Evolutionary conservation across 2,797 vertebrate genomes (phyloP), one percentile per base, ranked within the genome.

Genomic region (Hippocampus kuda): DNA sequence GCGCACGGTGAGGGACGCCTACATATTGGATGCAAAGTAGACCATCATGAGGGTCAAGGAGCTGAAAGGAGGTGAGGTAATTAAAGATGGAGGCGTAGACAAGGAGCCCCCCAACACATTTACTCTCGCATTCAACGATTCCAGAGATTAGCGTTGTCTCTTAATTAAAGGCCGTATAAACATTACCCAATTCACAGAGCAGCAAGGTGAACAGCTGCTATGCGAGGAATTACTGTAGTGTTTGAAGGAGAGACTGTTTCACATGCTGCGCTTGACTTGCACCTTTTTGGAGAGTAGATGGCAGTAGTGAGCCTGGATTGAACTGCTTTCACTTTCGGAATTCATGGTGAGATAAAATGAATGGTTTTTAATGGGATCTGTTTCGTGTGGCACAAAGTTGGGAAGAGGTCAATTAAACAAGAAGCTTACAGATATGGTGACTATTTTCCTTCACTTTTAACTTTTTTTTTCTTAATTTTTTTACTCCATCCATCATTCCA

Each of bases 161-260:
- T 87, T 88, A 88, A 88, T 89, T 89, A 88, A 87, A 87, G 83
- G 83, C 81, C 80, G 66, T 80, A 77, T 70, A 70, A 81, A 79
- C 82, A 86, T 83, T 82, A 77, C 85, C 81, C 86, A 88, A 87
- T 85, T 71, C 87, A 73, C 86, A 85, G 70, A 83, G 84, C 88
- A 82, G 85, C 86, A 86, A 82, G 77, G 80, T 84, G 85, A 89
- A 88, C 89, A 88, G 88, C 86, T 89, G 87, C 76, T 87, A 61
- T 18, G 57, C 72, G 61, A 84, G 79, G 74, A 81, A 84, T 84
- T 69, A 87, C 80, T 78, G 70, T 79, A 70, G 68, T 71, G 16
- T 38, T 38, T 22, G 8, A 34, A 38, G 18, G 18, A 61, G 26
- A 38, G 8, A 38, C 38, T 22, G 53, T 60, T 59, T 71, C 75